Conservation (phyloP, 2,888 invertebrate genomes). For the Cryptosula pallasiana region DNA sequence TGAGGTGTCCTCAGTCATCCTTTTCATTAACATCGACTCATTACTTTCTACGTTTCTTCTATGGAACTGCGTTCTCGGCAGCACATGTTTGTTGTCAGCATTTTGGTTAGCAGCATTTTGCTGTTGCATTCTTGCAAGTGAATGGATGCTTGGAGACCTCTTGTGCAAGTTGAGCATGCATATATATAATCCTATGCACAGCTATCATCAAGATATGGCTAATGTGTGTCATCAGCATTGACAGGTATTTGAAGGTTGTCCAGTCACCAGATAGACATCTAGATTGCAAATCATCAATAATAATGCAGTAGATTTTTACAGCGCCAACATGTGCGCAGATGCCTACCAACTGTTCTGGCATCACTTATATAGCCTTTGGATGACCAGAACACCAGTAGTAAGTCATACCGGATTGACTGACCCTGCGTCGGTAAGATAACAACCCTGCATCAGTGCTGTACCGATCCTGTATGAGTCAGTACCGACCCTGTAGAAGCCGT, state of each 20-base stretch:
- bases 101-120: slow-evolving; percentile 1
- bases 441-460: too few species aligned
- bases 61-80: neutral
- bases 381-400: too few species aligned
- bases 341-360: too few species aligned
- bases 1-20: neutral
- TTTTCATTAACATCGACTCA: neutral
- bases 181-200: neutral
- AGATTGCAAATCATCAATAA: neutral
- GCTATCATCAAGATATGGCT: slow-evolving; percentile 8
- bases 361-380: too few species aligned
- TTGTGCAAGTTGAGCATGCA: neutral
- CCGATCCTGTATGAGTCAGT: too few species aligned
- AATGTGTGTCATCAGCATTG: slow-evolving; percentile 1
- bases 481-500: too few species aligned
- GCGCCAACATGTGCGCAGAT: too few species aligned
- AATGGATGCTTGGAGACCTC: neutral
- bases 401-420: too few species aligned
- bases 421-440: too few species aligned
- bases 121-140: neutral
- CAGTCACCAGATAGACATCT: neutral
- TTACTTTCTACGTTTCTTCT: neutral
- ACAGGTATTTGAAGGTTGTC: slow-evolving; percentile 12
- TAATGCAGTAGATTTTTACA: too few species aligned
- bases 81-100: slow-evolving; percentile 4